Percentiles rank a stretch among this genome's conserved stretches.
These are phyloP conservation scores for Heterodera carotae DNA, from an alignment of 1,140 invertebrate species.

Conservation along the genomic window DNA sequence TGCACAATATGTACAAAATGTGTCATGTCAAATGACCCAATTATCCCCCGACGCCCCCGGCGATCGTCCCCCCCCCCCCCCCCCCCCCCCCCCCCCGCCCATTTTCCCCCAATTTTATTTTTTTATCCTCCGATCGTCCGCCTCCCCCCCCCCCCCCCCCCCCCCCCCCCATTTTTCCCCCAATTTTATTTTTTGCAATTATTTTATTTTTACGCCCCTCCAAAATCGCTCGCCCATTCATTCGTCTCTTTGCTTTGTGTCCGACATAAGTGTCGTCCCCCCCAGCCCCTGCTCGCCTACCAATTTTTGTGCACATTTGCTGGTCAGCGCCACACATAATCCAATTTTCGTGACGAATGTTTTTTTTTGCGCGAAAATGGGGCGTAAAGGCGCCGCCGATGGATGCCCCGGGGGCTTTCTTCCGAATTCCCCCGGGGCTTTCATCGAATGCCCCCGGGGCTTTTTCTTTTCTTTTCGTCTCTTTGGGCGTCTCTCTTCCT, in stretches of 20 bases:
- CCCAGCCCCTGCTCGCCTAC: not conserved
- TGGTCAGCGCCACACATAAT: slow-evolving; percentile 2
- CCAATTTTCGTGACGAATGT: not conserved
- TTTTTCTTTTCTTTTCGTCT: not conserved
- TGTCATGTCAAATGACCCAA: not conserved
- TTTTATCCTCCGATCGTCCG: too few species aligned
- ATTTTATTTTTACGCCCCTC: not conserved
- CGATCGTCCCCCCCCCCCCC: too few species aligned
- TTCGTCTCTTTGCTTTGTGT: not conserved
- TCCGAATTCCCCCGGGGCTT: too few species aligned
- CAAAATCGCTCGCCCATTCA: not conserved
- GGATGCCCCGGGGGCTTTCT: not conserved
- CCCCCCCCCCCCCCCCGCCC: too few species aligned
- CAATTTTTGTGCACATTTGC: not conserved
- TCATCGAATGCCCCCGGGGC: too few species aligned
- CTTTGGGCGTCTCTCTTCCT: not conserved
- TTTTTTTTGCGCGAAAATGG: not conserved
- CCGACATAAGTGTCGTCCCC: not conserved
- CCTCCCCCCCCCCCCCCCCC: too few species aligned
- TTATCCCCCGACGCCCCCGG: not conserved
- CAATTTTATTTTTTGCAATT: not conserved
- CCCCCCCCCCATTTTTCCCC: too few species aligned
- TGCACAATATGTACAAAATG: not conserved
- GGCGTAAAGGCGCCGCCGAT: not conserved
- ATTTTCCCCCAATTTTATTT: not conserved